Conservation (phyloP, 2,797 vertebrate genomes). For the Mormyrops boulengeri region DNA sequence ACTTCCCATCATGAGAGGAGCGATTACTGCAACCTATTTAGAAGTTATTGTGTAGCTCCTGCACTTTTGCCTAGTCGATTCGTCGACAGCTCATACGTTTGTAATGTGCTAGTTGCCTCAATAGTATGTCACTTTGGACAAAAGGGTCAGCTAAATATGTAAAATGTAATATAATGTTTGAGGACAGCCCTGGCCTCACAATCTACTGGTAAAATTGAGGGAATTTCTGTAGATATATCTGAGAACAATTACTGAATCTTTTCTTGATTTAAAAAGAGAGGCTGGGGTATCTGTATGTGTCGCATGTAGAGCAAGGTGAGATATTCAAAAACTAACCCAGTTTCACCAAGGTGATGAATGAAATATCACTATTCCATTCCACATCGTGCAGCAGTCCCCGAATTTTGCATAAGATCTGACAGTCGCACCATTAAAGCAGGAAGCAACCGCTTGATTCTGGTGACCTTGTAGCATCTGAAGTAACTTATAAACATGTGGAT, state of each 20-base stretch:
- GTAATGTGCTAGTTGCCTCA: not conserved
- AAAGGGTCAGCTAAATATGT: not conserved
- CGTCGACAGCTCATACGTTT: not conserved
- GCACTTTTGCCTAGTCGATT: not conserved
- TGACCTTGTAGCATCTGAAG: not conserved
- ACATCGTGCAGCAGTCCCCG: not conserved
- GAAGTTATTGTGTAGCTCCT: not conserved
- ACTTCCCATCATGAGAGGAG: not conserved
- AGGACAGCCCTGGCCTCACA: not conserved
- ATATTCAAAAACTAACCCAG: not conserved
- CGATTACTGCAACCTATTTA: not conserved
- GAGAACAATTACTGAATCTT: not conserved
- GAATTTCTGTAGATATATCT: not conserved
- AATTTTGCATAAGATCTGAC: not conserved
- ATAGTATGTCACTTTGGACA: not conserved
- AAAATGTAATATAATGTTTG: not conserved
- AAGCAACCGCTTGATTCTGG: not conserved
- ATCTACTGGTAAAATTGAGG: not conserved
- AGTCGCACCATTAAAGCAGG: not conserved
- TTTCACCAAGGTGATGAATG: not conserved
- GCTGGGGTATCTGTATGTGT: not conserved
- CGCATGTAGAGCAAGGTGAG: not conserved
- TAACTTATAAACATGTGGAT: not conserved
- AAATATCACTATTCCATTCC: not conserved
- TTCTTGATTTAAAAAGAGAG: not conserved